Percentiles rank a stretch among this genome's conserved stretches.
Evolutionary conservation across 2,888 invertebrate species (phyloP).

Genomic region (Agrochola circellaris): DNA sequence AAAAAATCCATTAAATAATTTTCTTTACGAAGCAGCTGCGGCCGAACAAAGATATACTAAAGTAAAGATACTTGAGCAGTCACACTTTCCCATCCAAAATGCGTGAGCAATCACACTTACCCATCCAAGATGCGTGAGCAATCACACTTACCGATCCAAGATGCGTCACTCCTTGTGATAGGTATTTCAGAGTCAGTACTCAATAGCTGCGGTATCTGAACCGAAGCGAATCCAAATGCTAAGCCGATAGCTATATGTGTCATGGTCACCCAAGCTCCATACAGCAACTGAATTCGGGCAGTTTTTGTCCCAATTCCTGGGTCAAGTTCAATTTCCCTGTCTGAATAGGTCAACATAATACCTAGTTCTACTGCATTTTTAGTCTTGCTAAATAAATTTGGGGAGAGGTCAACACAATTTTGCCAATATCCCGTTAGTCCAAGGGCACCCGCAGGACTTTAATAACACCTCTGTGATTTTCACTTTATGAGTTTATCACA

Average conservation of each 20-base stretch:
- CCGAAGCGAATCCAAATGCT: slow-evolving; percentile 91
- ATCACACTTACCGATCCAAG: slow-evolving; percentile 91
- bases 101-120: slow-evolving; percentile 84
- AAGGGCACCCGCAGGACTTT: no score
- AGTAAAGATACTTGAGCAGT: no score
- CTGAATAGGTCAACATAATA: rapidly evolving
- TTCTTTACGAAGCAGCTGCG: no score
- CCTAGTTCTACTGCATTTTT: not conserved
- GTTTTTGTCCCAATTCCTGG: slow-evolving; percentile 77
- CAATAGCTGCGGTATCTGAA: slow-evolving; percentile 90
- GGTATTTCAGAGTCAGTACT: slow-evolving; percentile 80
- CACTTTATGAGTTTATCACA: not conserved
- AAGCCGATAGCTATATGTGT: slow-evolving; percentile 91
- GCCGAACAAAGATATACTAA: not conserved
- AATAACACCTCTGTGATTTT: not conserved
- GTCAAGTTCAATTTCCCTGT: slow-evolving; percentile 58
- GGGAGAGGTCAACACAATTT: not conserved
- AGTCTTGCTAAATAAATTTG: not conserved
- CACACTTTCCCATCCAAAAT: slow-evolving; percentile 91
- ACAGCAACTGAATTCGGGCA: slow-evolving; percentile 76
- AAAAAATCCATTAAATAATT: no score
- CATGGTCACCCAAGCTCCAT: slow-evolving; percentile 86
- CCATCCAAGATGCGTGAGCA: slow-evolving; percentile 90
- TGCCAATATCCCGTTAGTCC: not conserved
- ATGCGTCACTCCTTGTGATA: slow-evolving; percentile 85